phyloP scores from a whole-genome alignment of 2,888 invertebrate species.

The Cosmopolites sordidus region DNA sequence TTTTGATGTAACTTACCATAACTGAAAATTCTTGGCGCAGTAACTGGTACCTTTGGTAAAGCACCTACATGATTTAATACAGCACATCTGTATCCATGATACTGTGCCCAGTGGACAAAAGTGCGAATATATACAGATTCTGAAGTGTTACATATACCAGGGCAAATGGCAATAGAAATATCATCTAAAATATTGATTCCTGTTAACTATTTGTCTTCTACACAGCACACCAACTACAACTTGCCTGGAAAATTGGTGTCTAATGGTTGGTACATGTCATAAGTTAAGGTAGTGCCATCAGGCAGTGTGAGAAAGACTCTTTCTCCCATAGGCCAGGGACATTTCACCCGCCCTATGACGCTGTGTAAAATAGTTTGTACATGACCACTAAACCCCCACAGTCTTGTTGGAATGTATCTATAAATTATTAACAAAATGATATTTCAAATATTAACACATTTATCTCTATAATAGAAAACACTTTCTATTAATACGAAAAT shows the following conservation, averaged over 20 bases:
- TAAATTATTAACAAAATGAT: too few relatives aligned
- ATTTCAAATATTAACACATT: too few relatives aligned
- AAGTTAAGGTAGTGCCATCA: slow-evolving; percentile 87
- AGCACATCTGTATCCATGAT: slow-evolving; percentile 86
- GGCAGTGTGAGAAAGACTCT: slow-evolving; percentile 69
- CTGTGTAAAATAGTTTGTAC: slow-evolving; percentile 91
- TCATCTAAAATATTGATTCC: slow-evolving; percentile 77
- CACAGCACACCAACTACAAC: too few relatives aligned
- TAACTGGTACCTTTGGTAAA: slow-evolving; percentile 77
- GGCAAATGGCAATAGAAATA: slow-evolving; percentile 81
- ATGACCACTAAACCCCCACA: slow-evolving; percentile 96
- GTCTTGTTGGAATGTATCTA: slow-evolving; percentile 82
- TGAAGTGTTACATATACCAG: slow-evolving; percentile 91
- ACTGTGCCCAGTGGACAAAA: slow-evolving; percentile 87
- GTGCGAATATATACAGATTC: slow-evolving; percentile 92
- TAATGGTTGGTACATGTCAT: slow-evolving; percentile 85
- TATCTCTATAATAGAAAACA: too few relatives aligned
- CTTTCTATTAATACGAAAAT: too few relatives aligned
- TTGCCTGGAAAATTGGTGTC: slow-evolving; percentile 67
- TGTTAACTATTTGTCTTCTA: too few relatives aligned
- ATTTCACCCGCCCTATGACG: slow-evolving; percentile 77
- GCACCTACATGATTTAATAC: slow-evolving; percentile 94
- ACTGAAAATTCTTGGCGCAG: slow-evolving; percentile 83
- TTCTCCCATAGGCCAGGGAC: slow-evolving; percentile 85
- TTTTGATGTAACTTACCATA: slow-evolving; percentile 63